These are phyloP conservation scores for Halyomorpha halys DNA, from an alignment of 1,140 invertebrate genomes.

Conservation along the genomic window DNA sequence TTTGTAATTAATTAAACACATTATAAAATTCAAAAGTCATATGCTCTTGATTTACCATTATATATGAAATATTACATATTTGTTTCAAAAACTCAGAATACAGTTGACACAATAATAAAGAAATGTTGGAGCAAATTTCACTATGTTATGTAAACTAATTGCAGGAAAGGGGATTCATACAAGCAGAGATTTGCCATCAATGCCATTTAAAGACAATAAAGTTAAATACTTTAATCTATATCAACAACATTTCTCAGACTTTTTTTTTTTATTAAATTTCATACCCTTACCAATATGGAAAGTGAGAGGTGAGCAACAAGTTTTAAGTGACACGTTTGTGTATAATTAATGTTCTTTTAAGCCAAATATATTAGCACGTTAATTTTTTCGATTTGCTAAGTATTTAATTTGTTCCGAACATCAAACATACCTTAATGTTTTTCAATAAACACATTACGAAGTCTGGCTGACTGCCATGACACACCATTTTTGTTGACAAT, in stretches of 20 bases:
- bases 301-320: constrained; percentile 17
- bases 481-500: constrained; percentile 31
- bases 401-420: constrained; percentile 11
- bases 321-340: neutral
- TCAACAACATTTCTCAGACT: too few species aligned
- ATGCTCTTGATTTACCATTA: neutral
- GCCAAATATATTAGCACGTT: neutral
- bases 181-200: too few species aligned
- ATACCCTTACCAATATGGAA: constrained; percentile 15
- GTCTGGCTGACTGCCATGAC: constrained; percentile 27
- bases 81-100: too few species aligned
- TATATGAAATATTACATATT: neutral
- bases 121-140: neutral
- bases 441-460: constrained; percentile 28
- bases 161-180: neutral
- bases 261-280: neutral
- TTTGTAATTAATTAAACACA: neutral
- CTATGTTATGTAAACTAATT: constrained; percentile 15
- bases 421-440: constrained; percentile 25
- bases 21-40: constrained; percentile 1
- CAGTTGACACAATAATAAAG: neutral
- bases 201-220: too few species aligned
- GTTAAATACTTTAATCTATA: too few species aligned
- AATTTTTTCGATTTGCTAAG: neutral
- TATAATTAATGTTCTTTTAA: neutral